Evolutionary conservation across 2,113 vertebrate species (phyloP), one percentile per base, ranked within the genome.

Genomic region (Labeo catla): DNA sequence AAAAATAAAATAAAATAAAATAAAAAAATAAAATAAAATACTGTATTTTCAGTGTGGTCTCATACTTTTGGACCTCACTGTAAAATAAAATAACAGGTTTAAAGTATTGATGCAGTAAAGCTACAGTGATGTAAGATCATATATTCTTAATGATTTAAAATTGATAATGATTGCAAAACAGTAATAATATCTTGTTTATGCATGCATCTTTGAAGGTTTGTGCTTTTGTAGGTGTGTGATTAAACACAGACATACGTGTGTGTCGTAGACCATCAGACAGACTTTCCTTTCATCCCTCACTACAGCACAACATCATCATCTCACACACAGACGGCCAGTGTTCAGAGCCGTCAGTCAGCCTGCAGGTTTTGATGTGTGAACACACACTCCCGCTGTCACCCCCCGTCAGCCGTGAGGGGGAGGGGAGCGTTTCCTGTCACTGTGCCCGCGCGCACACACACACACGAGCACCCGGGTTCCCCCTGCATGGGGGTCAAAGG

Each of bases 381-480:
- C 92, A 90, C 89, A 89, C 87, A 89, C 89, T 76, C 86, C 82
- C 85, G 86, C 91, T 92, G 92, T 94, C 94, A 94, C 88, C 91
- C 93, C 83, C 15, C 84, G 81, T 79, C 76, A 84, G 16, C 59
- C 8, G 23, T 52, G 59, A 12, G 78, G 47, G 49, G 11, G 49
- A 43, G 73, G 34, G 47, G 81, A 54, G 81, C 9, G 49, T 39
- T 83, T 72, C 81, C 81, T 72, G 65, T 81, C 79, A 81, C 61
- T 8, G 59, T 66, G 16, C 84, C 43, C 73, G 76, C 65, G 43
- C 49, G 61, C 57, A 50, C 39, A 59, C 21, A 45, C 68, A 84
- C 54, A 52, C 50, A 72, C 5, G 52, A 39, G n/a, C 13, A 21
- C 72, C 34, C 49, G 12, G 72, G 39, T 68, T 87, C 52, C 39